A percentile compares a stretch with the other conserved stretches of the same genome.
Evolutionary conservation across 2,888 invertebrate genomes (phyloP).

Genomic region (Hydropsyche betteni): DNA sequence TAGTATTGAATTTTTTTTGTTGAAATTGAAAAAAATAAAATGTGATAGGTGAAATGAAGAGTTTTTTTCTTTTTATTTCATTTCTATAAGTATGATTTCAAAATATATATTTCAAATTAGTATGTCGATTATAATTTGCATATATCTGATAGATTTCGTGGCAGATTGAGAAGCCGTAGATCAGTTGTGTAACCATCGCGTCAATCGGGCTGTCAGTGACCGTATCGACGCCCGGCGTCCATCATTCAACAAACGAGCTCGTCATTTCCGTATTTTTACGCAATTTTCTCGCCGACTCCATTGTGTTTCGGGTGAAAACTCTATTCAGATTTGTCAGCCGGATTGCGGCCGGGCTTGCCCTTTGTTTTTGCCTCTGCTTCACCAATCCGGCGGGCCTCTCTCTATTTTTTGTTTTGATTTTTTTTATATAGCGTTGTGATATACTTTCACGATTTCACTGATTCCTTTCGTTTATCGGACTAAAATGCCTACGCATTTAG

Average conservation of each 20-base stretch:
- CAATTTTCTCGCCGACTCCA: slow-evolving; percentile 26
- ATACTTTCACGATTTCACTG: not conserved
- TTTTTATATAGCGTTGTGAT: not conserved
- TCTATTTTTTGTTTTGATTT: not conserved
- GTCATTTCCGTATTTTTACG: slow-evolving; percentile 37
- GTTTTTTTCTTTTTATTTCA: too few relatives aligned
- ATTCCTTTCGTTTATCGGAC: not conserved
- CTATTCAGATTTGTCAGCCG: slow-evolving; percentile 24
- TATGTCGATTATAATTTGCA: too few relatives aligned
- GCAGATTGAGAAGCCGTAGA: not conserved
- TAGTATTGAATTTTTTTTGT: too few relatives aligned
- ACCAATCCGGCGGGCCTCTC: not conserved
- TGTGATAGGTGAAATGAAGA: too few relatives aligned
- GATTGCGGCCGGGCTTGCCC: slow-evolving; percentile 23
- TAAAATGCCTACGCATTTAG: slow-evolving; percentile 24
- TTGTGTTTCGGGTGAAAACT: slow-evolving; percentile 37
- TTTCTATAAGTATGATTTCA: too few relatives aligned
- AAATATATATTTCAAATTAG: too few relatives aligned
- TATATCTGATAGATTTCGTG: too few relatives aligned
- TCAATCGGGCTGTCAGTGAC: slow-evolving; percentile 33
- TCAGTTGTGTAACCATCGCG: slow-evolving; percentile 18
- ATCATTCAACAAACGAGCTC: slow-evolving; percentile 37
- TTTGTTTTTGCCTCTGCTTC: slow-evolving; percentile 13
- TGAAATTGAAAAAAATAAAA: too few relatives aligned
- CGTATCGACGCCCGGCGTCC: slow-evolving; percentile 33